Conservation (phyloP, 1,140 invertebrate species). For the Rhizoglyphus robini region DNA sequence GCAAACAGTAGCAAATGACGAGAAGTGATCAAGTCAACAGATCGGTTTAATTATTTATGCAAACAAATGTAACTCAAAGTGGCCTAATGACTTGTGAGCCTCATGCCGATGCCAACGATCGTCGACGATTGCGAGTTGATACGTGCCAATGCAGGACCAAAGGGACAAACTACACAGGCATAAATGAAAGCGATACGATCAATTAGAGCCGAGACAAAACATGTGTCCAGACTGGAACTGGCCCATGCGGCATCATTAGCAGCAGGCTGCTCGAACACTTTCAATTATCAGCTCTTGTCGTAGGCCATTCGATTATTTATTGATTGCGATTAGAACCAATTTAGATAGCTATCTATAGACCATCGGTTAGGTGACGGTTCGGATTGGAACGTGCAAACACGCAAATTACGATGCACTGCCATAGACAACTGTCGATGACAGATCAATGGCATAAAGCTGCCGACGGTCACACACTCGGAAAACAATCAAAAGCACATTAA, state of each 20-base stretch:
- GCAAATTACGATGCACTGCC: neutral
- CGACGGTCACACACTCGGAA: too few species aligned
- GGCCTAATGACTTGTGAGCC: neutral
- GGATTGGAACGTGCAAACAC: neutral
- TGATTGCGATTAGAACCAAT: neutral
- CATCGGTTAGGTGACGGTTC: neutral
- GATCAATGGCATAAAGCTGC: too few species aligned
- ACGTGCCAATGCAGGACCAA: neutral
- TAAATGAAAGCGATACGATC: neutral
- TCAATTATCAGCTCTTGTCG: neutral
- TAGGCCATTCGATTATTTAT: neutral
- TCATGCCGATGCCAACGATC: neutral
- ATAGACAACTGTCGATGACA: too few species aligned
- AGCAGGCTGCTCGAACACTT: neutral
- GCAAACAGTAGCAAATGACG: neutral
- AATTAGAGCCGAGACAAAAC: neutral
- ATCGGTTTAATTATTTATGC: constrained; percentile 2
- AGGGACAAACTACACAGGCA: neutral
- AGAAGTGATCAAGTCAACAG: neutral
- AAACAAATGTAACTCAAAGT: constrained; percentile 6
- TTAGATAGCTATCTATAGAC: neutral
- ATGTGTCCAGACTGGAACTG: neutral
- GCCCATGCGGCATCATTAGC: neutral
- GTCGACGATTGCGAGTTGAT: too few species aligned
- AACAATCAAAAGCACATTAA: neutral